Evolutionary conservation across 2,888 invertebrate species (phyloP).

Genomic region (Meiosimyza decipiens): DNA sequence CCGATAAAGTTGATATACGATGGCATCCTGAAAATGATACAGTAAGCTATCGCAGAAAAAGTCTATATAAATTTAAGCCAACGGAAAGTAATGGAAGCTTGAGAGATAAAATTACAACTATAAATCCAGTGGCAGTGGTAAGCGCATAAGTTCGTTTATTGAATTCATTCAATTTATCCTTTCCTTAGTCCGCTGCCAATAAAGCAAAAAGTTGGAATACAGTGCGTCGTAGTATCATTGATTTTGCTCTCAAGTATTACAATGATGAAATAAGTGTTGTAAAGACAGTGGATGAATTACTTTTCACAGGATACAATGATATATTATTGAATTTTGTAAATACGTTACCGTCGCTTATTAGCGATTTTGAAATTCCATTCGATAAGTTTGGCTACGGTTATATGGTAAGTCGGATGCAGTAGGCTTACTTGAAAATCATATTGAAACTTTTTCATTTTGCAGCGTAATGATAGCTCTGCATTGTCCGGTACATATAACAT

Average conservation of each 20-base stretch:
- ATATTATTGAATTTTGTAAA: slow-evolving; percentile 74
- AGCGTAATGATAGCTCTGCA: slow-evolving; percentile 81
- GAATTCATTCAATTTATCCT: not conserved
- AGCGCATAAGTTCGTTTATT: slow-evolving; percentile 26
- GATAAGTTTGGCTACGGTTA: slow-evolving; percentile 91
- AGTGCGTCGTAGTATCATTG: slow-evolving; percentile 62
- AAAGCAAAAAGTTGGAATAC: slow-evolving; percentile 49
- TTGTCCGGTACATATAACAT: slow-evolving; percentile 82
- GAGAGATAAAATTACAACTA: slow-evolving; percentile 48
- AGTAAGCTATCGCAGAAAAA: slow-evolving; percentile 75
- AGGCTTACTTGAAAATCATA: not conserved
- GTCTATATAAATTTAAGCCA: slow-evolving; percentile 74
- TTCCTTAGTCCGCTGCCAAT: slow-evolving; percentile 39
- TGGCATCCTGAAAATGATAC: slow-evolving; percentile 79
- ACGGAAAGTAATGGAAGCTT: slow-evolving; percentile 47
- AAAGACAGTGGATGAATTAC: slow-evolving; percentile 74
- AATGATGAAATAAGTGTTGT: slow-evolving; percentile 71
- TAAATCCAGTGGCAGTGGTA: slow-evolving; percentile 54
- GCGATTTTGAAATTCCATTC: slow-evolving; percentile 70
- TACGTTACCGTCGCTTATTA: slow-evolving; percentile 68
- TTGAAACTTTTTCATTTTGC: slow-evolving; percentile 50
- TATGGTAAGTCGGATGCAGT: slow-evolving; percentile 64
- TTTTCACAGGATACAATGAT: slow-evolving; percentile 85
- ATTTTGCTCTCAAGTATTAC: slow-evolving; percentile 70
- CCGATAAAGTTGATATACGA: slow-evolving; percentile 76